A percentile compares a stretch with the other conserved stretches of the same genome.
Conservation (phyloP, 2,888 invertebrate species). For the Ernsta delagoae region DNA sequence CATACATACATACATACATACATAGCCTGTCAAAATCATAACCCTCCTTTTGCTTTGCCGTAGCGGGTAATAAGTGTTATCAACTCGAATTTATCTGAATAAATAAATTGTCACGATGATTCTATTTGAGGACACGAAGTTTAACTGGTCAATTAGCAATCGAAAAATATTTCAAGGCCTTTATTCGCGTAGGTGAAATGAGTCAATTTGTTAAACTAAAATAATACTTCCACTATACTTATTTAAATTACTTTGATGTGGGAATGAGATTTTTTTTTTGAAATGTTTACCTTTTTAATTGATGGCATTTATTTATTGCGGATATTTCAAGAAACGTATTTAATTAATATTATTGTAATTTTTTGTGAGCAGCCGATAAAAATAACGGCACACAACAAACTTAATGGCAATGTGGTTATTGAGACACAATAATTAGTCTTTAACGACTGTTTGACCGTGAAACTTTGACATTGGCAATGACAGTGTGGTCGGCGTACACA, state of each 20-base stretch:
- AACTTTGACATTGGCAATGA: slow-evolving; percentile 61
- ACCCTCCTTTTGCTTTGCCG: no score
- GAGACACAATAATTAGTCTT: slow-evolving; percentile 41
- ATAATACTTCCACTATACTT: neutral
- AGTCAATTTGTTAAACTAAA: neutral
- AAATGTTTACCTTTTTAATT: no score
- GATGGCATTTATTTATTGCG: no score
- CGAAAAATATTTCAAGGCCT: slow-evolving; percentile 3
- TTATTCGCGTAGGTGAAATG: slow-evolving; percentile 8
- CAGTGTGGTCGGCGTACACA: slow-evolving; percentile 40
- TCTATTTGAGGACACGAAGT: slow-evolving; percentile 30
- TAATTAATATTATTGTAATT: no score
- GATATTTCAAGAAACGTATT: no score
- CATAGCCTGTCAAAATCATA: no score
- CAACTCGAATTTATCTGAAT: slow-evolving; percentile 27
- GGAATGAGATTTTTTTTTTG: no score
- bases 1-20: no score
- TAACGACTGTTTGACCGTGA: slow-evolving; percentile 55
- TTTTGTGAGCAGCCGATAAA: neutral
- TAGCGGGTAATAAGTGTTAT: no score
- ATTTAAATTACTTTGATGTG: neutral
- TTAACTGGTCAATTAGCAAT: slow-evolving; percentile 14
- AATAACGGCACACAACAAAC: neutral
- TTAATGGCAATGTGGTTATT: slow-evolving; percentile 2
- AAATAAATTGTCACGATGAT: slow-evolving; percentile 37